Base-by-base conservation (phyloP, 2,888 invertebrate genomes). In the Epistrophe eligans region DNA sequence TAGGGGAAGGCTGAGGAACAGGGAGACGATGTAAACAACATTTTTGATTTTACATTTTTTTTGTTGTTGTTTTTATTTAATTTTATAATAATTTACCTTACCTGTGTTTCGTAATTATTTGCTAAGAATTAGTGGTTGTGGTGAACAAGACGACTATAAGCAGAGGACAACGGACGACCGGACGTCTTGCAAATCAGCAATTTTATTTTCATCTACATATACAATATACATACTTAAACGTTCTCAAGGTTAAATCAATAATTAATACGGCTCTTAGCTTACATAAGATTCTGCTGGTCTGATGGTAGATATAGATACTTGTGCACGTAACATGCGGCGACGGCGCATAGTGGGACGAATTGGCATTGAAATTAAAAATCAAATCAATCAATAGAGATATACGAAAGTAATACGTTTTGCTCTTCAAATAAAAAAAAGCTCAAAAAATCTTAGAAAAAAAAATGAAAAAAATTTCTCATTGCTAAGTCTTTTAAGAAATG, bases 241-340 rank as follows among this genome's bases (percentile, higher is more conserved):
- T 45, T 50, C 74, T 79, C 77, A 85, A 85, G 85, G 85, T 71
- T 85, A 82, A 82, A 85, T 85, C 82, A 85, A 85, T 85, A 85
- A 85, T 85, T 85, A 82, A 82, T 85, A 79, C 82, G 71, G 57
- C 62, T 67, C 77, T 70, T 58, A 58, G 67, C 74, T 85, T 85
- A 79, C 82, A 85, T 82, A 85, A 85, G 64, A 77, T 24, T 19
- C 2, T 74, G 64, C 43, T 66, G 28, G 43, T 72, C 52, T 40
- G 60, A 40, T 43, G 52, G 43, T 57, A 64, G 48, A 80, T 77
- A 52, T 28, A 81, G 57, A 70, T 67, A 62, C 81, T 85, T 81
- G 73, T 64, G 62, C 81, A 85, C 73, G 84, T 64, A 77, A 52
- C 43, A 40, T 15, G 48, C 28, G 9, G 15, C 28, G 7, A 24